Evolutionary conservation across 2,113 vertebrate species (phyloP), one percentile per base, ranked within the genome.

Genomic region (Petroica traversi): DNA sequence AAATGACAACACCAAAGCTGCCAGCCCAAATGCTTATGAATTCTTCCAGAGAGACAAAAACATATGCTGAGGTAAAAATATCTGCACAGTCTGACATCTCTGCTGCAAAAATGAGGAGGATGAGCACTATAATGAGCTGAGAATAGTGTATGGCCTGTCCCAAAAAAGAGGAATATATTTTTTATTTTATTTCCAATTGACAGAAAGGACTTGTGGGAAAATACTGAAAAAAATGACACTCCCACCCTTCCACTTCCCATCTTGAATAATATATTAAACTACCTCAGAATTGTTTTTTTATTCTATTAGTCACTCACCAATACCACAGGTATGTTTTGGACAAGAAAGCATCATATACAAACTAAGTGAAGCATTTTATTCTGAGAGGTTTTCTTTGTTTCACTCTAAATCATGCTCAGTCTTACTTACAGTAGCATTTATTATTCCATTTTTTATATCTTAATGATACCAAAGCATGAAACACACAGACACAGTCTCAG

Each of bases 71-170:
- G 18, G 67, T 85, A 97, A 96, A 96, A 85, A 58, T 93, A 95
- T 58, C 62, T 92, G 49, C 36, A 61, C 23, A 92, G 74, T 95
- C 94, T 96, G 91, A 96, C 96, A 93, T 89, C 18, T 92, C 72
- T 93, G 49, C 78, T 86, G 64, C 82, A 94, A 91, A 84, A 96
- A 89, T 89, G 85, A 96, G 58, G 54, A 78, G 14, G 43, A 89
- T 66, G 48, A 94, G 41, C 29, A 46, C 25, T 71, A 29, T 85
- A 77, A 67, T 85, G 58, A 96, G 77, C 22, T 80, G 43, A 59
- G 41, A 88, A 87, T 31, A 51, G n/a, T 63, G 41, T 46, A 54
- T 34, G 19, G 34, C 26, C 40, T 68, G 31, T 66, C 4, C 17
- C 17, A 13, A 8, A 6, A 18, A 86, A 74, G 72, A 90, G 29